A percentile compares a stretch with the other conserved stretches of the same genome.
phyloP scores from a whole-genome alignment of 2,113 vertebrate genomes.

The Tautogolabrus adspersus region DNA sequence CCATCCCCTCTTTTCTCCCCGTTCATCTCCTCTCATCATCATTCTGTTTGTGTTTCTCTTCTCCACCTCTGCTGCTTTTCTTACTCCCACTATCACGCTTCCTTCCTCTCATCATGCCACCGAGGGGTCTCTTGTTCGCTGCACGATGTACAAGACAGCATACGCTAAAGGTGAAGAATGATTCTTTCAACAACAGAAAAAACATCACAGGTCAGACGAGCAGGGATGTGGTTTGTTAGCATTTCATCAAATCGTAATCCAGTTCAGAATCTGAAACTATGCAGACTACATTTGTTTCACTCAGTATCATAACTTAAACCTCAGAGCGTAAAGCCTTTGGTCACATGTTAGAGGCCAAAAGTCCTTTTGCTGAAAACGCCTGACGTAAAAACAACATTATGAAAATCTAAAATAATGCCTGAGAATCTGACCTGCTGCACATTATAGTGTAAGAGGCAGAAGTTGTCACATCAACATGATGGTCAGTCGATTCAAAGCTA shows the following conservation, averaged over 20 bases:
- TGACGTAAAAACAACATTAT: no score
- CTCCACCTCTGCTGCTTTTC: constrained; percentile 24
- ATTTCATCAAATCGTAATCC: not conserved
- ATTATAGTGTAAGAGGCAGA: no score
- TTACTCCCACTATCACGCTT: constrained; percentile 13
- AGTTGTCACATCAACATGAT: no score
- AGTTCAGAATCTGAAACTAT: no score
- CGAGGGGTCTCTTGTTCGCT: not conserved
- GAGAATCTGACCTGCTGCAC: no score
- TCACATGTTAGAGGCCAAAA: no score
- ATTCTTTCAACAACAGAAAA: not conserved
- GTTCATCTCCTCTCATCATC: constrained; percentile 47
- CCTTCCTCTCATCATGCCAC: constrained; percentile 9
- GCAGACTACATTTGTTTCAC: no score
- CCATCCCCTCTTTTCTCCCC: not conserved
- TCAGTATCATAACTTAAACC: no score
- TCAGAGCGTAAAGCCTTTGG: no score
- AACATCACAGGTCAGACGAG: not conserved
- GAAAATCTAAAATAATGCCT: no score
- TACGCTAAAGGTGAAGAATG: not conserved
- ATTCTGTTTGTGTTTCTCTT: constrained; percentile 32
- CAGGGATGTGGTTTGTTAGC: not conserved
- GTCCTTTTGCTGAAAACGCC: no score
- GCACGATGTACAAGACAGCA: not conserved
- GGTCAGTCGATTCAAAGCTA: no score